Base-by-base conservation (phyloP, 2,888 invertebrate genomes). In the Falcaria lacertinaria region DNA sequence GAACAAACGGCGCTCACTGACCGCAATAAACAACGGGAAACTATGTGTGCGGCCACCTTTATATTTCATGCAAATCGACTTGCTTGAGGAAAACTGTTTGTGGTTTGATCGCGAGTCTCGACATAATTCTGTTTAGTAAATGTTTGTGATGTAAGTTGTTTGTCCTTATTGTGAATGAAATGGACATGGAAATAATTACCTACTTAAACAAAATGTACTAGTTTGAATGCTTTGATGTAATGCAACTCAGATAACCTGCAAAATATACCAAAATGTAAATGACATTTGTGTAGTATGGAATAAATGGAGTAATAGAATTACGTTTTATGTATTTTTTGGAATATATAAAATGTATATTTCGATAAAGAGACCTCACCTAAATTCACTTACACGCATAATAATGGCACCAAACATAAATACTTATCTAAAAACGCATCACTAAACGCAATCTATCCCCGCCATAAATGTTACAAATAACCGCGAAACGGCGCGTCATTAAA, bases 61-160 rank as follows among this genome's bases (percentile, higher is more conserved):
- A 87, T 88, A 88, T 88, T 83, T 88, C 85, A 88, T 88, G 88
- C 83, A 87, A 88, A 88, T 88, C 75, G 72, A 56, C 60, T 61
- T 50, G 54, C 52, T 54, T 42, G 47, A 50, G 61, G 62, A 62
- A 64, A 66, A 72, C 69, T 64, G 70, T 69, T 72, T 69, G 66
- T 68, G 60, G 62, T 65, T 66, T 70, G 70, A 75, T 71, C 67
- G 68, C 64, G 65, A 68, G 64, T 60, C 72, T 69, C 76, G 74
- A 70, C 75, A 73, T 60, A 64, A 60, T 49, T 54, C 48, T 55
- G 52, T 57, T n/a, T 60, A 57, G 56, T 54, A 52, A 51, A 54
- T 28, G 11, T 1, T 11, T 28, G 11, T 19, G 19, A 19, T 32
- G 8, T 32, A 13, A 42, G 34, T n/a, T n/a, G n/a, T n/a, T n/a